Evolutionary conservation across 1,140 invertebrate genomes (phyloP).

Genomic region (Nasonia giraulti): DNA sequence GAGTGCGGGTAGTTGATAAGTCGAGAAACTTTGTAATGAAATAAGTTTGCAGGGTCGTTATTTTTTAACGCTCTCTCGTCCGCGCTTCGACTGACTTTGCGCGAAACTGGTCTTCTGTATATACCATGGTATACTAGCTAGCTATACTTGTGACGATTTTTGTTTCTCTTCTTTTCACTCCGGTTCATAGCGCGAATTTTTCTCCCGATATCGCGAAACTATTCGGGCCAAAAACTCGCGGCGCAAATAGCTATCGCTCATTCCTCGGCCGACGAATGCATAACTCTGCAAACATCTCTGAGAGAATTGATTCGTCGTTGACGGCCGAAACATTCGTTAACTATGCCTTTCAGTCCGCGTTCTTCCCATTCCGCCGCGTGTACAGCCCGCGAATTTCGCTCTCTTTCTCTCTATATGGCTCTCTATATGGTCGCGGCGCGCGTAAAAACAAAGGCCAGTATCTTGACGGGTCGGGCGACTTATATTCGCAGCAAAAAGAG

Average conservation of each 20-base stretch:
- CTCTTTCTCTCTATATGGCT: background rate
- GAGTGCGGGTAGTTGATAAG: background rate
- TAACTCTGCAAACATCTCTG: background rate
- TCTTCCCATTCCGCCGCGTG: background rate
- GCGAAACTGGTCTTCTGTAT: background rate
- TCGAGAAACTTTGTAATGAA: constrained; percentile 32
- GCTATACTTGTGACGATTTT: background rate
- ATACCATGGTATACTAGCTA: too few relatives aligned
- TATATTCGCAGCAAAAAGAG: constrained; percentile 8
- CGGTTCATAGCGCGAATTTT: background rate
- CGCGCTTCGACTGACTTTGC: background rate
- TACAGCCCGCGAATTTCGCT: background rate
- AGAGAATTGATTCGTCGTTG: background rate
- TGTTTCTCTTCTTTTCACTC: background rate
- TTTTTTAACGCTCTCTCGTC: background rate
- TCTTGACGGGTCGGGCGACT: background rate
- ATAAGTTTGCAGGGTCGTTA: background rate
- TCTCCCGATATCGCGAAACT: background rate
- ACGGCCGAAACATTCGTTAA: background rate
- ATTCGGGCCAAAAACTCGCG: background rate
- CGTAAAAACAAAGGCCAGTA: constrained; percentile 12
- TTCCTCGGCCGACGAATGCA: background rate
- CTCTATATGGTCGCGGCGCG: background rate
- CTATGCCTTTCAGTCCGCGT: background rate
- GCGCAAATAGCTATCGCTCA: background rate